Conservation (phyloP, 2,797 vertebrate species). For the Liparis tanakae region DNA sequence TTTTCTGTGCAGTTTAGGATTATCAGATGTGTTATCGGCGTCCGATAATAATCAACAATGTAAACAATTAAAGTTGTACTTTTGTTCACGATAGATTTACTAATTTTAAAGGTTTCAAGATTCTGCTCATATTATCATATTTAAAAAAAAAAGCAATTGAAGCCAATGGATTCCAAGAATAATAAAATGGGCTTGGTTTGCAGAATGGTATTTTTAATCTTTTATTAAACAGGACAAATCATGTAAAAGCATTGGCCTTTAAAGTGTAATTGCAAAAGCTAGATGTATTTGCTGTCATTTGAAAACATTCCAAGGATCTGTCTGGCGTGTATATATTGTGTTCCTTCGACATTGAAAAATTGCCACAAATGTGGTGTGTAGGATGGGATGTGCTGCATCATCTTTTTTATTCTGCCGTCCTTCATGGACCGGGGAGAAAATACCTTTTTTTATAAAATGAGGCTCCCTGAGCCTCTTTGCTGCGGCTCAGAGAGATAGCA, state of each 20-base stretch:
- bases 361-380: constrained; percentile 12
- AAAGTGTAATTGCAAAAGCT: not conserved
- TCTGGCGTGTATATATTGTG: not conserved
- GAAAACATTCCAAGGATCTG: constrained; percentile 8
- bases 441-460: constrained; percentile 21
- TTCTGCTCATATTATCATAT: not conserved
- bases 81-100: not conserved
- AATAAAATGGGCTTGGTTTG: not conserved
- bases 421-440: constrained; percentile 40
- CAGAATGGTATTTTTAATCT: not conserved
- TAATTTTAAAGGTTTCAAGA: not conserved
- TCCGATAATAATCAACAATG: not conserved
- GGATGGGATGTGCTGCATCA: constrained; percentile 29
- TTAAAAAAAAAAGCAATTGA: not conserved
- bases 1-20: not conserved
- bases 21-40: not conserved
- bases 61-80: not conserved
- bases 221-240: not conserved
- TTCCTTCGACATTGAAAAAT: constrained; percentile 33
- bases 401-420: constrained; percentile 37
- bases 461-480: not conserved
- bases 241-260: not conserved
- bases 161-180: not conserved
- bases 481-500: constrained; percentile 23
- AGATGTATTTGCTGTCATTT: constrained; percentile 1